Base-by-base conservation (phyloP, 2,797 vertebrate species). In the Acropternis orthonyx region DNA sequence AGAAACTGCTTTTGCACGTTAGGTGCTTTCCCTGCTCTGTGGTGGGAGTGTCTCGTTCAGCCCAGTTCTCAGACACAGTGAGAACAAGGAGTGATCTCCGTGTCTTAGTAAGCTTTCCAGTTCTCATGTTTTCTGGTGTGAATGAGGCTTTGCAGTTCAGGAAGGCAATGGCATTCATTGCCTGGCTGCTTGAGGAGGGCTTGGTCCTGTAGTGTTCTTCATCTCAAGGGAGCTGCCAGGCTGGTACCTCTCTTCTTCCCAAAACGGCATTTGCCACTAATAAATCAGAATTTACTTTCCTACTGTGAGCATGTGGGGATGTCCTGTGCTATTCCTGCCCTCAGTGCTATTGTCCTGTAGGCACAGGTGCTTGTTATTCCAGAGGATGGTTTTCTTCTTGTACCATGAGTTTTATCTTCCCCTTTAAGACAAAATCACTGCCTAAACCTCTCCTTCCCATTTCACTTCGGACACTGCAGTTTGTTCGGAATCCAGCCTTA, bases 11-110 rank as follows among this genome's bases (percentile, higher is more conserved):
- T 48, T 16, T 51, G 48, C 48, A 55, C 14, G 0, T 91, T 44
- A 48, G 92, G 94, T 87, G 92, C 74, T 95, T 91, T 76, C 94
- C 81, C 91, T 79, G 67, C 55, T 48, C 67, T 15, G 26, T 9
- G 91, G 22, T 79, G 78, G 85, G 91, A 95, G 81, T 74, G 77
- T 56, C 34, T 87, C 23, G 27, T 63, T 39, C 67, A 71, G 52
- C 46, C 59, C 2, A 0, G 51, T 66, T 92, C 86, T 76, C 91
- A 87, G 86, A 8, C 46, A 12, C 4, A 7, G 83, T 34, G 43
- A 75, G 92, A 86, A 69, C 66, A 37, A 76, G 77, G 36, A n/a
- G 63, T 0, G 34, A 68, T 49, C 73, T 94, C 77, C 26, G 26
- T 2, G 6, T 88, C 66, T 55, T 56, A 67, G 68, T 72, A 58